Percentiles rank a stretch among this genome's conserved stretches.
Evolutionary conservation across 2,113 vertebrate genomes (phyloP).

Genomic region (Pao palembangensis): DNA sequence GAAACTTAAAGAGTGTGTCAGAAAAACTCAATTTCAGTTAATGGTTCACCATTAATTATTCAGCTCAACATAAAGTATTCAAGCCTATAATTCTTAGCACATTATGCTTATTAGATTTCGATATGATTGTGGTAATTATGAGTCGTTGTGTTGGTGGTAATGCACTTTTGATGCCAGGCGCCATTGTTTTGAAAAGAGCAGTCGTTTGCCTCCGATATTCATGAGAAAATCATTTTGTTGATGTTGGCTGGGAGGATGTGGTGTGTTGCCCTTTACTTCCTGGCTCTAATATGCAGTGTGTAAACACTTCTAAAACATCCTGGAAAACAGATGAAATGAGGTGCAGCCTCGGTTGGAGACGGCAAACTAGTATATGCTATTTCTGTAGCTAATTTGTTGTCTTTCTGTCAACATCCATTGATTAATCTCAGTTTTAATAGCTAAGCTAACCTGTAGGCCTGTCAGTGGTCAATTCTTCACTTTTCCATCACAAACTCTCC

Average conservation of each 20-base stretch:
- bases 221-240: constrained; percentile 6
- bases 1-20: constrained; percentile 10
- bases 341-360: too few relatives aligned
- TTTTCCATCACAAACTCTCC: not conserved
- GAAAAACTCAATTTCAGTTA: constrained; percentile 46
- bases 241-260: constrained; percentile 11
- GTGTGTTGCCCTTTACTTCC: too few relatives aligned
- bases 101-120: constrained; percentile 58
- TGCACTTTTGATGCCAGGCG: constrained; percentile 25
- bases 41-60: constrained; percentile 53
- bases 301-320: too few relatives aligned
- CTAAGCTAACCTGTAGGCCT: too few relatives aligned
- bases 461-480: not conserved
- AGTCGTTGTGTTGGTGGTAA: constrained; percentile 16
- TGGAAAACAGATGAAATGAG: too few relatives aligned
- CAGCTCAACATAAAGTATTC: constrained; percentile 53
- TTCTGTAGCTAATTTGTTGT: too few relatives aligned
- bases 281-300: too few relatives aligned
- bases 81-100: constrained; percentile 45
- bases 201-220: constrained; percentile 8
- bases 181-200: constrained; percentile 6
- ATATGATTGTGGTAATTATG: constrained; percentile 50
- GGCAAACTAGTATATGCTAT: too few relatives aligned
- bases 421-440: too few relatives aligned
- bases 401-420: too few relatives aligned